Conservation (phyloP, 2,113 vertebrate genomes). For the Rhombomys opimus region DNA sequence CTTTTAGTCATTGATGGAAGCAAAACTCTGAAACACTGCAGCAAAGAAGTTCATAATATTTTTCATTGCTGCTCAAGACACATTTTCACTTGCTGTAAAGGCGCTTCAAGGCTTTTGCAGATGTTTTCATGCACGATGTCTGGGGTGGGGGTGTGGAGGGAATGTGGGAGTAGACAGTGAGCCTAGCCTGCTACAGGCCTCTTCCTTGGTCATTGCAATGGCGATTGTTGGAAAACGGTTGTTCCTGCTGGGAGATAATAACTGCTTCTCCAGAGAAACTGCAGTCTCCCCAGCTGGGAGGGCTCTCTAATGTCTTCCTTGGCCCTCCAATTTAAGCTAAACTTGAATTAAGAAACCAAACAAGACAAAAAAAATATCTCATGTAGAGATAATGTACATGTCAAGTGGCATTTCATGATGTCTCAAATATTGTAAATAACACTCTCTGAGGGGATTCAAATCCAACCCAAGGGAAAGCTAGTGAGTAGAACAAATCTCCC, state of each 20-base stretch:
- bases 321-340: neutral
- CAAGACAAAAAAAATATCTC: neutral
- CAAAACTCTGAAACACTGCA: neutral
- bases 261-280: slow-evolving; percentile 49
- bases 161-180: slow-evolving; percentile 31
- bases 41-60: slow-evolving; percentile 41
- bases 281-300: neutral
- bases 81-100: slow-evolving; percentile 36
- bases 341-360: slow-evolving; percentile 29
- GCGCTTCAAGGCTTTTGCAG: neutral
- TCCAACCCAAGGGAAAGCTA: neutral
- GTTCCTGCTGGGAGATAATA: slow-evolving; percentile 40
- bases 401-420: slow-evolving; percentile 14
- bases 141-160: neutral
- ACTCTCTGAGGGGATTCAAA: slow-evolving; percentile 26
- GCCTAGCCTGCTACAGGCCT: neutral
- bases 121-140: slow-evolving; percentile 58
- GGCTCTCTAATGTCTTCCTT: neutral
- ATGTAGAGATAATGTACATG: slow-evolving; percentile 25
- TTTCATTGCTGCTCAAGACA: slow-evolving; percentile 33
- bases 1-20: neutral
- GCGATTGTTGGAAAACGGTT: slow-evolving; percentile 54
- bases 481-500: slow-evolving; percentile 14
- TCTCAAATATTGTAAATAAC: slow-evolving; percentile 18
- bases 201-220: slow-evolving; percentile 44